Base-by-base conservation (phyloP, 1,140 invertebrate species). In the Lerema accius region DNA sequence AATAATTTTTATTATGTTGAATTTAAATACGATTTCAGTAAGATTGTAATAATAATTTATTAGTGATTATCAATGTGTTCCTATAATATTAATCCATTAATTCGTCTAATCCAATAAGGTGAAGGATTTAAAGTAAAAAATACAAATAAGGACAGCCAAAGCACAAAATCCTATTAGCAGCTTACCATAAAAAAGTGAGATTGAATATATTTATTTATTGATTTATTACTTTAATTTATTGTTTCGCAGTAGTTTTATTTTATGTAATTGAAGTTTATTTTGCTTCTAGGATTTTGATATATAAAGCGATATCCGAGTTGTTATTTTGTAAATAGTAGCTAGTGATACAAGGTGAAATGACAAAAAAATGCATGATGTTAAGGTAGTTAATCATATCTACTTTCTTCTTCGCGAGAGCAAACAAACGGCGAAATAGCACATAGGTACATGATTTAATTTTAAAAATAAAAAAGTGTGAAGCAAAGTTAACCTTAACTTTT, bases 141-240 rank as follows among this genome's bases (percentile, higher is more conserved):
- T 59, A 59, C 43, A 46, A 37, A 46, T 40, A 23, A 28, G 45
- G 40, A 62, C 28, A 45, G 63, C 69, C 65, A 66, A 71, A 74
- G 71, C 71, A 74, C 69, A 71, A 71, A 71, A 37, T 62, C 53
- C 49, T 59, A 59, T 40, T 63, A 66, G 64, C 64, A 59, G 26
- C 55, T 59, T 59, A 59, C 42, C 43, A 23, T 46, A 46, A 16
- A 59, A 28, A 58, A 26, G 32, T 55, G 45, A 39, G 23, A 55
- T 60, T 61, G 28, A 23, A 43, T 35, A 45, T 46, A 40, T 14
- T 32, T 2, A 46, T 32, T 37, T 58, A 46, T 45, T 35, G 17
- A 13, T 63, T 63, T 43, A 51, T 28, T 43, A 40, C 28, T 55
- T 60, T 32, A 28, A 26, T 17, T 46, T 55, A 14, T 28, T 51